These are phyloP conservation scores for Cantharis nigra DNA, from an alignment of 2,888 invertebrate genomes.

Conservation along the genomic window DNA sequence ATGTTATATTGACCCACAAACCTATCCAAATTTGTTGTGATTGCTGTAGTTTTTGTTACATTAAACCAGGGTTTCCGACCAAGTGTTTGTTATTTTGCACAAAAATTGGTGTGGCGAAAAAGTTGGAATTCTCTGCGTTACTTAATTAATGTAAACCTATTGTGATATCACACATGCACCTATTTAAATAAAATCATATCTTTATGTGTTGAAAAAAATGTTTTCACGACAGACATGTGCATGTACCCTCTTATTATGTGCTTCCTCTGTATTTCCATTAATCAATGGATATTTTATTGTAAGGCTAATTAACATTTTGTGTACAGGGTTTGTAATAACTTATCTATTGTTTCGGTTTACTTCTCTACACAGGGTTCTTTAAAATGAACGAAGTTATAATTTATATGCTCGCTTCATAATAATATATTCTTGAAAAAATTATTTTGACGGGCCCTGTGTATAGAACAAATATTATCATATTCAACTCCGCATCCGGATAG, in stretches of 20 bases:
- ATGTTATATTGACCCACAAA: not conserved
- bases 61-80: not conserved
- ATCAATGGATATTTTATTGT: conserved; percentile 31
- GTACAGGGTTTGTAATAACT: conserved; percentile 28
- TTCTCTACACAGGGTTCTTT: not conserved
- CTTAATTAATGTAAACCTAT: conserved; percentile 44
- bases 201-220: conserved; percentile 38
- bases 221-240: conserved; percentile 20
- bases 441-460: not conserved
- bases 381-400: not conserved
- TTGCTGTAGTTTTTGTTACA: not conserved
- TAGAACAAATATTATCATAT: not conserved
- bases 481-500: not conserved
- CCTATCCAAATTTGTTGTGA: not conserved
- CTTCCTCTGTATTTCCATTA: conserved; percentile 48
- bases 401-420: not conserved
- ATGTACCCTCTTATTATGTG: conserved; percentile 41
- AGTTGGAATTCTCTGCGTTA: conserved; percentile 15
- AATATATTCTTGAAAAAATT: not conserved
- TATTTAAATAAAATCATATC: conserved; percentile 48
- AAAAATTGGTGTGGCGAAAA: not conserved
- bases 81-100: not conserved
- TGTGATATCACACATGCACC: conserved; percentile 53
- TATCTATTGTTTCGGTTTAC: not conserved
- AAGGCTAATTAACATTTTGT: conserved; percentile 30